Percentiles rank a stretch among this genome's conserved stretches.
phyloP scores from a whole-genome alignment of 2,888 invertebrate species.

The Lasioglossum leucozonium region DNA sequence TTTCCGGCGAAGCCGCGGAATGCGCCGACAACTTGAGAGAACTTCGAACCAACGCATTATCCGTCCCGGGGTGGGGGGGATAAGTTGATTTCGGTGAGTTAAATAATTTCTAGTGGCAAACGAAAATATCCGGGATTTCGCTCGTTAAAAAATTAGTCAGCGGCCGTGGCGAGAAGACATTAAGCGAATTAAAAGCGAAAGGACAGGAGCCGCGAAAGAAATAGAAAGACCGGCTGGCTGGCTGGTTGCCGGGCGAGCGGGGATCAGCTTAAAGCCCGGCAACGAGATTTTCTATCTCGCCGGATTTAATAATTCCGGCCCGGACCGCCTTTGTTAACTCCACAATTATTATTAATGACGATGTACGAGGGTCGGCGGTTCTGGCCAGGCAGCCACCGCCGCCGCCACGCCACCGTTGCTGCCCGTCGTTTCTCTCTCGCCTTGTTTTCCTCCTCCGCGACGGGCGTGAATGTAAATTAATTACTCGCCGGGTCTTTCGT shows the following conservation, averaged over 20 bases:
- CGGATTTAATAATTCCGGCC: slow-evolving; percentile 77
- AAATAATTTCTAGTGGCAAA: slow-evolving; percentile 45
- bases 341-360: slow-evolving; percentile 81
- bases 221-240: slow-evolving; percentile 38
- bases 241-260: too few species aligned
- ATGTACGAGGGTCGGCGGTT: slow-evolving; percentile 70
- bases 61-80: background rate
- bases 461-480: slow-evolving; percentile 83
- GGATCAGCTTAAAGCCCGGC: slow-evolving; percentile 61
- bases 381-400: slow-evolving; percentile 57
- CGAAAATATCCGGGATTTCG: background rate
- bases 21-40: slow-evolving; percentile 24
- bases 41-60: slow-evolving; percentile 15
- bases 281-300: slow-evolving; percentile 75
- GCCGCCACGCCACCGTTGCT: slow-evolving; percentile 39
- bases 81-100: slow-evolving; percentile 54
- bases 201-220: slow-evolving; percentile 44
- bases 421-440: slow-evolving; percentile 40
- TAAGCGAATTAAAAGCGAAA: slow-evolving; percentile 55
- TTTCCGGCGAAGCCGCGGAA: slow-evolving; percentile 61
- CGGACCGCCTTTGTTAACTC: slow-evolving; percentile 71
- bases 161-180: slow-evolving; percentile 2
- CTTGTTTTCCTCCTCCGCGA: slow-evolving; percentile 74
- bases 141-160: slow-evolving; percentile 16
- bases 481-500: slow-evolving; percentile 76